These are phyloP conservation scores for Balaenoptera acutorostrata DNA, from an alignment of 2,113 vertebrate species.

Conservation along the genomic window DNA sequence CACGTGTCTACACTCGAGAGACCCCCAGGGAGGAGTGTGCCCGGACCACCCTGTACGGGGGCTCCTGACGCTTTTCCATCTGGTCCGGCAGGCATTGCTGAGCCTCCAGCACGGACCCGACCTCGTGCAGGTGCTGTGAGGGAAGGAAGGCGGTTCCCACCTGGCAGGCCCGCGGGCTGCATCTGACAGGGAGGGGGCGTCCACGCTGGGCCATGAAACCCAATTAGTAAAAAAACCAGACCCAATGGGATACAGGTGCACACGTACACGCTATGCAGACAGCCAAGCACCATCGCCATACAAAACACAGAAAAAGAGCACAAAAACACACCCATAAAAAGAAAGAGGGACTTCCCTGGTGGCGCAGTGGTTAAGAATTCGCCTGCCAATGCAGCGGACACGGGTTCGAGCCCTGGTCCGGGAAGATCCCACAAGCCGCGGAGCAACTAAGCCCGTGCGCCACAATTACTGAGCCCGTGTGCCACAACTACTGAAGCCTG, in stretches of 20 bases:
- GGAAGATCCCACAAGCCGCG: no score
- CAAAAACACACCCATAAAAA: not conserved
- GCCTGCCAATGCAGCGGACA: no score
- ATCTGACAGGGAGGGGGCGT: not conserved
- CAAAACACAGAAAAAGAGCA: not conserved
- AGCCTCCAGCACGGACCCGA: not conserved
- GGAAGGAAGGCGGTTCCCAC: not conserved
- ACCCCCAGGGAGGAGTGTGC: no score
- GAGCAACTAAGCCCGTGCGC: no score
- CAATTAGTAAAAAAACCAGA: not conserved
- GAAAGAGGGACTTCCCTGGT: not conserved
- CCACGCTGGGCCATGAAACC: not conserved
- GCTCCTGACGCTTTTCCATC: not conserved
- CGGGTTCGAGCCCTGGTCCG: no score
- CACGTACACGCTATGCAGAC: not conserved
- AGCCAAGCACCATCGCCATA: no score
- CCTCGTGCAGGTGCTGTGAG: not conserved
- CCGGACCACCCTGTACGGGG: fast-evolving
- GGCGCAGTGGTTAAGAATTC: no score
- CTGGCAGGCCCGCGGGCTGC: not conserved
- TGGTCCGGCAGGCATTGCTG: not conserved
- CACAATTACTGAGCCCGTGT: no score
- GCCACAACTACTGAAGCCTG: no score
- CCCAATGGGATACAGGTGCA: not conserved
- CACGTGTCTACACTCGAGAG: fast-evolving